These are phyloP conservation scores for Myrmophylax atrothorax DNA, from an alignment of 2,113 vertebrate species.

Conservation along the genomic window DNA sequence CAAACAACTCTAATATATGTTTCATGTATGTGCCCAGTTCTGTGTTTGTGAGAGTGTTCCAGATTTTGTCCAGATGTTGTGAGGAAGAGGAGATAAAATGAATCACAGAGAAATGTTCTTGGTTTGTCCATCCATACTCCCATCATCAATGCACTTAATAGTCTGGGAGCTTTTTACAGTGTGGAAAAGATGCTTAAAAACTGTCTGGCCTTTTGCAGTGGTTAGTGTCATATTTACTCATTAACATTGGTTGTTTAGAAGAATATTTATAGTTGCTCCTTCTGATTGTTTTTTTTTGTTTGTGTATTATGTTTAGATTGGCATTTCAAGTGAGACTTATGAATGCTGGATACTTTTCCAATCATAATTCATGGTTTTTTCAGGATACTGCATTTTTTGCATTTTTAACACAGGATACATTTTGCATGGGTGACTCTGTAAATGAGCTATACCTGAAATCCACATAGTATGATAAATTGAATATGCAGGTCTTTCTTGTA, in stretches of 20 bases:
- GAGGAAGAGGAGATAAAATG: neutral
- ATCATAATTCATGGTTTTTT: neutral
- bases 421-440: neutral
- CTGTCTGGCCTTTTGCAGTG: neutral
- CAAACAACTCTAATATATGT: neutral
- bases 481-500: neutral
- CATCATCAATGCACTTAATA: neutral
- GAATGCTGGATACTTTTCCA: neutral
- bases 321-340: neutral
- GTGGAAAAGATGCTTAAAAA: neutral
- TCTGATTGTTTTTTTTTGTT: neutral
- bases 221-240: neutral
- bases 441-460: neutral
- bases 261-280: neutral
- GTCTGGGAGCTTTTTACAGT: neutral
- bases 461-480: neutral
- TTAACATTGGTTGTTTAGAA: neutral
- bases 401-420: neutral
- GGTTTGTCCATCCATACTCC: neutral
- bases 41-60: rapidly evolving
- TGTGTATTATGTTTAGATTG: neutral
- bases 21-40: neutral
- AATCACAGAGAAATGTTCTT: neutral
- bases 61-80: neutral
- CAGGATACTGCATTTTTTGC: neutral